phyloP scores from a whole-genome alignment of 2,888 invertebrate genomes.

The Luffia ferchaultella region DNA sequence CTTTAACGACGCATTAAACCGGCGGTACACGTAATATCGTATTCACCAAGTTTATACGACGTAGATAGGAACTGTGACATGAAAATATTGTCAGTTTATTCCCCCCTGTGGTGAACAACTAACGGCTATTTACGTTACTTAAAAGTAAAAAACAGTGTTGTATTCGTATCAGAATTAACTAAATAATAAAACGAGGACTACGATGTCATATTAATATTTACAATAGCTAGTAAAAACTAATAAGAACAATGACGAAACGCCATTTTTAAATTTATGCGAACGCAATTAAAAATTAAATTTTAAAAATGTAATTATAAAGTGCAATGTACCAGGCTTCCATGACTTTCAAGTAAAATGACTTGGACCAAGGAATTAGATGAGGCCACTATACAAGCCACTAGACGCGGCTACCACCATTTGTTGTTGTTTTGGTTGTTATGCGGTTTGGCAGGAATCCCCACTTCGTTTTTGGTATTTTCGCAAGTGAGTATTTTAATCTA shows the following conservation, averaged over 20 bases:
- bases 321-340: background rate
- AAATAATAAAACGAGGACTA: background rate
- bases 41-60: background rate
- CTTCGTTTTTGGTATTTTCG: slow-evolving; percentile 72
- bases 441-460: slow-evolving; percentile 70
- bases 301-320: background rate
- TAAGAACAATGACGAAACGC: no score
- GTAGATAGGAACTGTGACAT: background rate
- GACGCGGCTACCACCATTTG: slow-evolving; percentile 70
- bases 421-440: slow-evolving; percentile 70
- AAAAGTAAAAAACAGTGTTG: background rate
- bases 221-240: background rate
- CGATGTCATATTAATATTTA: background rate
- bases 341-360: slow-evolving; percentile 26
- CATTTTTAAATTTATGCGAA: no score
- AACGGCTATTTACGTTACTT: background rate
- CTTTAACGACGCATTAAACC: background rate
- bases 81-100: background rate
- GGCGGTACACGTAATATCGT: background rate
- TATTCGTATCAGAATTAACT: background rate
- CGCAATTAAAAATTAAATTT: background rate
- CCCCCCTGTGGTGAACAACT: background rate
- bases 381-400: slow-evolving; percentile 68
- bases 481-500: slow-evolving; percentile 44
- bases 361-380: slow-evolving; percentile 64